phyloP scores from a whole-genome alignment of 2,113 vertebrate species.

The Naja naja region DNA sequence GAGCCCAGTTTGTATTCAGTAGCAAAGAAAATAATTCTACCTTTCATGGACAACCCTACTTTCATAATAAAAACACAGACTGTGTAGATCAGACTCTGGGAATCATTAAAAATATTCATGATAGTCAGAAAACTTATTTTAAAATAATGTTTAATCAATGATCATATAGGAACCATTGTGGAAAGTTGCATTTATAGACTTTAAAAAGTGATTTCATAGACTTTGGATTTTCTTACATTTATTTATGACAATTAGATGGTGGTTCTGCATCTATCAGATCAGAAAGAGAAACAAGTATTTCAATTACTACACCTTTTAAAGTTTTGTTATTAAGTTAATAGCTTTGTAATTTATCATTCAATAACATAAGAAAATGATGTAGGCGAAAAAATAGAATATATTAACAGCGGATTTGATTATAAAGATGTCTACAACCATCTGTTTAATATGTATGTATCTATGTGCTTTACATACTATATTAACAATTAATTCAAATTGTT shows the following conservation, averaged over 20 bases:
- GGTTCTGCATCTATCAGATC: background rate
- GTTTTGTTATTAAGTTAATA: background rate
- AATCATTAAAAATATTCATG: conserved; percentile 16
- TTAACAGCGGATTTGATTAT: conserved; percentile 41
- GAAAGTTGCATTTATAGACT: background rate
- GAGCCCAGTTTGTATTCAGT: background rate
- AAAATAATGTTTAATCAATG: background rate
- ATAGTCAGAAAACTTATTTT: background rate
- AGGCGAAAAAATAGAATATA: conserved; percentile 29
- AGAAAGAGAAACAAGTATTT: conserved; percentile 1
- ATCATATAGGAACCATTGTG: background rate
- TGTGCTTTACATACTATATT: background rate
- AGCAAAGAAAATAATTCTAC: conserved; percentile 27
- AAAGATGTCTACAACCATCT: conserved; percentile 45
- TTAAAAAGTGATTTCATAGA: background rate
- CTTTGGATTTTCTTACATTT: background rate
- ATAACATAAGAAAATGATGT: background rate
- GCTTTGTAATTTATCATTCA: background rate
- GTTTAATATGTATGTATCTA: conserved; percentile 36
- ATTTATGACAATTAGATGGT: background rate
- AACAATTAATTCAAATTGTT: background rate
- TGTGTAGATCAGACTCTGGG: conserved; percentile 28
- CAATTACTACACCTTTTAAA: background rate
- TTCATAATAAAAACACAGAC: background rate
- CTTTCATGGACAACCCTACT: conserved; percentile 11